phyloP scores from a whole-genome alignment of 1,140 invertebrate genomes.

The Lepidurus couesii region DNA sequence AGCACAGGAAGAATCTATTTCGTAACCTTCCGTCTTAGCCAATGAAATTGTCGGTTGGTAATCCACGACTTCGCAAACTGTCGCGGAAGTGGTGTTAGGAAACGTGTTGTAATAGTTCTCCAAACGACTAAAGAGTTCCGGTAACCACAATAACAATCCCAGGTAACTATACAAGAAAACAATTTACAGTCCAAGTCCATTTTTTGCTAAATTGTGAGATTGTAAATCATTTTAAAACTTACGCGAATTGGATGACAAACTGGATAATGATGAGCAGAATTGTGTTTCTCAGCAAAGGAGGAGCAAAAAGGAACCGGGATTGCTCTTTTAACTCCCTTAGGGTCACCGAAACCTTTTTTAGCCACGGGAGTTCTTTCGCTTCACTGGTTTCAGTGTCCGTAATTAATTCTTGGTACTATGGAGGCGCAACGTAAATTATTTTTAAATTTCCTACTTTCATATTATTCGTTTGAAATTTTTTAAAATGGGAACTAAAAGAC shows the following conservation, averaged over 20 bases:
- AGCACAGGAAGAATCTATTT: background rate
- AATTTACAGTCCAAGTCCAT: background rate
- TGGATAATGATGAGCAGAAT: background rate
- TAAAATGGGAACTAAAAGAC: background rate
- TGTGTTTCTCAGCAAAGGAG: slow-evolving; percentile 2
- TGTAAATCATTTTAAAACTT: background rate
- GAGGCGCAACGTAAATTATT: background rate
- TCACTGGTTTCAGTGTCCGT: background rate
- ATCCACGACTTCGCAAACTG: background rate
- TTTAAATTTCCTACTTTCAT: background rate
- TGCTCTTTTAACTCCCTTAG: background rate
- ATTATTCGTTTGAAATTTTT: background rate
- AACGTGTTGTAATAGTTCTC: slow-evolving; percentile 19
- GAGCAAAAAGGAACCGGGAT: background rate
- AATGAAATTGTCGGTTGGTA: background rate
- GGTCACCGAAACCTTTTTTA: background rate
- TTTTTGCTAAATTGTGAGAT: background rate
- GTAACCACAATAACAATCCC: slow-evolving; percentile 3
- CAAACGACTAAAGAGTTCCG: slow-evolving; percentile 2
- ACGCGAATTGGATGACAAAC: slow-evolving; percentile 9
- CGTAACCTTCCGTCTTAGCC: background rate
- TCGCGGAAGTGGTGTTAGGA: background rate
- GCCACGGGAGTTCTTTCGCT: background rate
- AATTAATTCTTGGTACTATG: background rate
- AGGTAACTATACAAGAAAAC: background rate